Evolutionary conservation across 2,888 invertebrate species (phyloP).

Genomic region (Gymnoscelis rufifasciata): DNA sequence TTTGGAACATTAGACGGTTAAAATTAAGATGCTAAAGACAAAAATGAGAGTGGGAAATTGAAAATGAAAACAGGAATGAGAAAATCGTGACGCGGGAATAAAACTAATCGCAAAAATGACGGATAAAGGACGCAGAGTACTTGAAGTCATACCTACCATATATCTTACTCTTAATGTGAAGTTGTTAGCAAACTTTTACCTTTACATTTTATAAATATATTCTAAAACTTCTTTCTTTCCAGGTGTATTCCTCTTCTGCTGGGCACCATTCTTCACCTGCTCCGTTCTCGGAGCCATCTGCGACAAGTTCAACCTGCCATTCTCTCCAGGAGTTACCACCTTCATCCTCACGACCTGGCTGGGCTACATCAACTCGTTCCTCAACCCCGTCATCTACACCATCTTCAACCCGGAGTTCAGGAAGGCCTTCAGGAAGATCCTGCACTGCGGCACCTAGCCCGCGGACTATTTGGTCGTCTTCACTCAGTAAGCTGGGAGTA

Average conservation of each 20-base stretch:
- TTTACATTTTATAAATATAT: too few relatives aligned
- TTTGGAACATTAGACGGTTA: too few relatives aligned
- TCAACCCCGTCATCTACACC: slow-evolving; percentile 96
- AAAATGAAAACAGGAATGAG: too few relatives aligned
- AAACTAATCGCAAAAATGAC: too few relatives aligned
- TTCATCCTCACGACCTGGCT: slow-evolving; percentile 98
- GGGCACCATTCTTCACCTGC: slow-evolving; percentile 99
- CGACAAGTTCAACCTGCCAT: slow-evolving; percentile 87
- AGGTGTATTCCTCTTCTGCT: slow-evolving; percentile 99
- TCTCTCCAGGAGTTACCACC: slow-evolving; percentile 90
- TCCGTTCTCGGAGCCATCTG: slow-evolving; percentile 98
- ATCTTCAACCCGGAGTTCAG: slow-evolving; percentile 98
- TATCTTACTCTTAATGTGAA: too few relatives aligned
- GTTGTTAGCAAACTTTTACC: too few relatives aligned
- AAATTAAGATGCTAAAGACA: too few relatives aligned
- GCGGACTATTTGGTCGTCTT: slow-evolving; percentile 68
- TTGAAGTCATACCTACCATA: too few relatives aligned
- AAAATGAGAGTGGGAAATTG: too few relatives aligned
- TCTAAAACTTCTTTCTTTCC: slow-evolving; percentile 30
- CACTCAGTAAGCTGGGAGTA: slow-evolving; percentile 48
- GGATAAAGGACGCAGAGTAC: too few relatives aligned
- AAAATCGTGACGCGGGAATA: too few relatives aligned
- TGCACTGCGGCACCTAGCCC: slow-evolving; percentile 82
- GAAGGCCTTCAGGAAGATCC: slow-evolving; percentile 97
- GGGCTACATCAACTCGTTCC: slow-evolving; percentile 97